Evolutionary conservation across 37 sponge, comb jelly and placozoan genomes (phyloP).

Genomic region (Ianthella basta): DNA sequence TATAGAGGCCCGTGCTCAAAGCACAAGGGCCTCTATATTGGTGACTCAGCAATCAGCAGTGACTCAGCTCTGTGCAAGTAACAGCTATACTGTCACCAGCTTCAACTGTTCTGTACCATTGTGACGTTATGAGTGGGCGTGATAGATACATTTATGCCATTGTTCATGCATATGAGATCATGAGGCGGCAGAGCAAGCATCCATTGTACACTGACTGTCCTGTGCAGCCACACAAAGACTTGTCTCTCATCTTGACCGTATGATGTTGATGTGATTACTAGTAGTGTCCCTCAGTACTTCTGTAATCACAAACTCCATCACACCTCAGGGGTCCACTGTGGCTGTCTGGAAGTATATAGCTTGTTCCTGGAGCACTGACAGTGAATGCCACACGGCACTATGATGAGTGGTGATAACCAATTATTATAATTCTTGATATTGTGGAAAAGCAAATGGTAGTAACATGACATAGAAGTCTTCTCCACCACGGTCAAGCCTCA

Average conservation of each 20-base stretch:
- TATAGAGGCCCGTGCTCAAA: too few species aligned
- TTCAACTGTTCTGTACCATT: too few species aligned
- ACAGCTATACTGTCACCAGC: not conserved
- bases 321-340: slow-evolving; percentile 1
- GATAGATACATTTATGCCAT: too few species aligned
- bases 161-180: not conserved
- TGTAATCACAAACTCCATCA: not conserved
- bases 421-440: too few species aligned
- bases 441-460: too few species aligned
- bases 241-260: too few species aligned
- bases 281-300: too few species aligned
- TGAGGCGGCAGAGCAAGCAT: slow-evolving; percentile 57
- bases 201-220: slow-evolving; percentile 22
- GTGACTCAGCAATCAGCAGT: not conserved
- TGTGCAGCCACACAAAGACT: slow-evolving; percentile 39
- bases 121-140: too few species aligned
- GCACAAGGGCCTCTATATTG: too few species aligned
- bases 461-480: too few species aligned
- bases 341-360: not conserved
- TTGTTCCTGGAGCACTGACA: not conserved
- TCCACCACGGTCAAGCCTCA: too few species aligned
- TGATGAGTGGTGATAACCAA: not conserved
- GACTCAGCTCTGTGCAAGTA: not conserved
- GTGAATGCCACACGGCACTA: not conserved
- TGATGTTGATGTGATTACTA: too few species aligned